Base-by-base conservation (phyloP, 2,113 vertebrate genomes). In the Panthera tigris region DNA sequence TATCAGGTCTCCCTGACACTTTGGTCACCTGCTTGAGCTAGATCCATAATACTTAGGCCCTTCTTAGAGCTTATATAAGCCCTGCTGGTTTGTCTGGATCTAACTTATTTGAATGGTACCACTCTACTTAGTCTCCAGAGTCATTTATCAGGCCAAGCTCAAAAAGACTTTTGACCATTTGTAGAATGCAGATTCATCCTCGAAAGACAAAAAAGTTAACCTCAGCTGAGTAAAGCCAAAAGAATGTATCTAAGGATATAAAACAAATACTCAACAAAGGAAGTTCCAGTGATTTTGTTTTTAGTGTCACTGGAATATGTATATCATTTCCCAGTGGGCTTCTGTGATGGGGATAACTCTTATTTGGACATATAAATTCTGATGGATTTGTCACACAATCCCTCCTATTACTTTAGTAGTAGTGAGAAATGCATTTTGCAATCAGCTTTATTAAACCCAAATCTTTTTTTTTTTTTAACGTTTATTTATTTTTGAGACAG, bases 361-460 rank as follows among this genome's bases (percentile, higher is more conserved):
- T 27, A 95, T 73, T 80, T 87, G 12, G 5, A 73, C 94, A 69
- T 48, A 83, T 48, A 87, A 79, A 89, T 76, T 83, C 31, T 92
- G 9, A 82, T 92, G 7, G 1, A 0, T 45, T 92, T 86, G 50
- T 48, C 25, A 86, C 31, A 82, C 33, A 86, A 82, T 45, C 33
- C 7, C 8, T 94, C 15, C 7, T 83, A 61, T 89, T 57, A 57
- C 29, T 92, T 94, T 61, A 82, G 27, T 57, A 86, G 27, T 45
- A 50, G n/a, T 94, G 13, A 89, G 85, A 91, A 93, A 65, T 4
- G 66, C 21, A 73, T 33, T 50, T 94, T 89, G 23, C 52, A 86
- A 50, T 31, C 5, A 92, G 52, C 6, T 76, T 90, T 89, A 57
- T 95, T 93, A 97, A 94, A 97, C 23, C 33, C 4, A 41, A 83